phyloP scores from a whole-genome alignment of 2,888 invertebrate genomes.

The Carcina quercana region DNA sequence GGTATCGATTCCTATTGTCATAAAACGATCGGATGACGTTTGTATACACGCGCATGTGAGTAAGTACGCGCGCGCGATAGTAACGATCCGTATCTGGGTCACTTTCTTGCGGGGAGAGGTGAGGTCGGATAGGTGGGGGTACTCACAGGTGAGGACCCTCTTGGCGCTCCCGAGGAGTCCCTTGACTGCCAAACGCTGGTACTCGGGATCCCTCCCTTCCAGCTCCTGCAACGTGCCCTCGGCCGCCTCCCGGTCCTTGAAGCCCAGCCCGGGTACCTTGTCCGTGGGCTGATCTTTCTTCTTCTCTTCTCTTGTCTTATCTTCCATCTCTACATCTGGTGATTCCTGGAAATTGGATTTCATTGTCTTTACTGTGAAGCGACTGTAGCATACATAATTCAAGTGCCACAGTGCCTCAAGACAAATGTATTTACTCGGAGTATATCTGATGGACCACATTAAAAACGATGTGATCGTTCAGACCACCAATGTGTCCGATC shows the following conservation, averaged over 20 bases:
- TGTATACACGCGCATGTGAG: conserved; percentile 3
- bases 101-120: too few relatives aligned
- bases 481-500: too few relatives aligned
- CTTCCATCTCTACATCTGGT: conserved; percentile 57
- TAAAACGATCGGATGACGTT: too few relatives aligned
- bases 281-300: conserved; percentile 49
- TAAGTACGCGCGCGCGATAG: background rate
- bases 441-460: too few relatives aligned
- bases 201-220: conserved; percentile 84
- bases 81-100: too few relatives aligned
- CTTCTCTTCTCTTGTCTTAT: conserved; percentile 46
- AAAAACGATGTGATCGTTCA: too few relatives aligned
- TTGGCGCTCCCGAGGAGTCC: conserved; percentile 82
- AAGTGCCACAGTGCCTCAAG: too few relatives aligned
- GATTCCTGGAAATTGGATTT: conserved; percentile 54
- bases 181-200: conserved; percentile 82
- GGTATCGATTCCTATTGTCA: too few relatives aligned
- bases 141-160: conserved; percentile 78
- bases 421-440: too few relatives aligned
- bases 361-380: too few relatives aligned
- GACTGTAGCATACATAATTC: too few relatives aligned
- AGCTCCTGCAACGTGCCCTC: conserved; percentile 76
- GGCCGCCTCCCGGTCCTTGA: conserved; percentile 85
- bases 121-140: too few relatives aligned
- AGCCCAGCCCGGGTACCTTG: conserved; percentile 83